These are phyloP conservation scores for Pempheris klunzingeri DNA, from an alignment of 2,797 vertebrate species.

Conservation along the genomic window DNA sequence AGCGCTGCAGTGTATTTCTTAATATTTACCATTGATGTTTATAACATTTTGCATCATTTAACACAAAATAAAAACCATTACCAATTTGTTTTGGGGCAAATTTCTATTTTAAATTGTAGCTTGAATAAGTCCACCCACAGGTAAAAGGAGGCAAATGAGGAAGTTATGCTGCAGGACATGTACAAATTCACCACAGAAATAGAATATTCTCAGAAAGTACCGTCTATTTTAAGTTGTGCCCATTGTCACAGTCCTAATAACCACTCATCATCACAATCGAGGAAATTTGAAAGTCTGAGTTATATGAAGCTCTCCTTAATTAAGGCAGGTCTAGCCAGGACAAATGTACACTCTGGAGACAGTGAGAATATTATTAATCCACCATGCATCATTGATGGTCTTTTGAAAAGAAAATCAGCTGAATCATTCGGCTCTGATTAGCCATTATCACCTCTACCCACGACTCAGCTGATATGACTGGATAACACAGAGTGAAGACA, in stretches of 20 bases:
- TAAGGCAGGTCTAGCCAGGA: slow-evolving; percentile 65
- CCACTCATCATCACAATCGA: slow-evolving; percentile 59
- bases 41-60: slow-evolving; percentile 3
- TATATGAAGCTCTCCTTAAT: slow-evolving; percentile 69
- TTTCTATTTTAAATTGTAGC: slow-evolving; percentile 27
- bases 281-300: slow-evolving; percentile 54
- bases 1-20: slow-evolving; percentile 8
- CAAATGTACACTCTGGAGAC: slow-evolving; percentile 64
- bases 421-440: slow-evolving; percentile 72
- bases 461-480: slow-evolving; percentile 58
- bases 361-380: slow-evolving; percentile 68
- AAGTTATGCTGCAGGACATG: slow-evolving; percentile 38
- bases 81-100: slow-evolving; percentile 5
- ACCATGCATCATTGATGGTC: slow-evolving; percentile 70
- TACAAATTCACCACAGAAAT: slow-evolving; percentile 50
- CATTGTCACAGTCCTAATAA: slow-evolving; percentile 56
- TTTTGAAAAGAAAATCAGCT: slow-evolving; percentile 70
- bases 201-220: slow-evolving; percentile 49
- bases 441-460: slow-evolving; percentile 67
- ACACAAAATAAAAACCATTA: slow-evolving; percentile 22
- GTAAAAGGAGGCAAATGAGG: slow-evolving; percentile 32
- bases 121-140: slow-evolving; percentile 25
- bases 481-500: slow-evolving; percentile 29
- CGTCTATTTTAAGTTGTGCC: slow-evolving; percentile 56
- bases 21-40: slow-evolving; percentile 3